Evolutionary conservation across 2,888 invertebrate genomes (phyloP).

Genomic region (Malthinus flaveolus): DNA sequence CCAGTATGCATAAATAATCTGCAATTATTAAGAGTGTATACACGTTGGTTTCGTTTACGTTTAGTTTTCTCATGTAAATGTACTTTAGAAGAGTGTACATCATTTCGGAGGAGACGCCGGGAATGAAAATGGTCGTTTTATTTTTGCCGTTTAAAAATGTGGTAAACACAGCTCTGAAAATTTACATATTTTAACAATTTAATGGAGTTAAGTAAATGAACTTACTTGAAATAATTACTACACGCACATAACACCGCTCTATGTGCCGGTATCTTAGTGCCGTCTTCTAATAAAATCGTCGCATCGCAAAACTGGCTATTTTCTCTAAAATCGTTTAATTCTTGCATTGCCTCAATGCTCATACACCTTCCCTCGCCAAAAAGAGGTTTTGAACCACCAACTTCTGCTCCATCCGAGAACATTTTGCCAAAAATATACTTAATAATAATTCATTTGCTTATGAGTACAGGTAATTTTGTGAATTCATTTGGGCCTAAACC

Average conservation of each 20-base stretch:
- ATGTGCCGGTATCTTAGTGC: constrained; percentile 81
- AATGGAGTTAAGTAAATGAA: constrained; percentile 27
- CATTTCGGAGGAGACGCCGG: constrained; percentile 76
- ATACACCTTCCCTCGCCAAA: constrained; percentile 67
- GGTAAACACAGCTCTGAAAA: constrained; percentile 76
- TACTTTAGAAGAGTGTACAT: constrained; percentile 81
- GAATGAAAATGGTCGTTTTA: constrained; percentile 69
- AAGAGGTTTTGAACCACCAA: constrained; percentile 42
- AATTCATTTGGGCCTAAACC: too few relatives aligned
- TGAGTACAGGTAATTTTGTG: too few relatives aligned
- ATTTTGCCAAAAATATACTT: constrained; percentile 22
- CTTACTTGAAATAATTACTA: constrained; percentile 87
- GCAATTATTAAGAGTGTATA: constrained; percentile 80
- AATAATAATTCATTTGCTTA: too few relatives aligned
- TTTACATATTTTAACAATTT: constrained; percentile 3
- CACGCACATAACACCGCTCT: constrained; percentile 84
- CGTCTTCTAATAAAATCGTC: constrained; percentile 79
- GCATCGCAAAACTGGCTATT: constrained; percentile 88
- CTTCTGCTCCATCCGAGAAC: constrained; percentile 39
- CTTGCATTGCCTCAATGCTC: constrained; percentile 83
- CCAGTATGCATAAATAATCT: constrained; percentile 85
- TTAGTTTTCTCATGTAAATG: constrained; percentile 80
- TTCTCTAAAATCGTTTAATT: constrained; percentile 80
- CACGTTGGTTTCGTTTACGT: constrained; percentile 77
- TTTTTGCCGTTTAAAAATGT: constrained; percentile 75